Base-by-base conservation (phyloP, 2,888 invertebrate species). In the Acleris holmiana region DNA sequence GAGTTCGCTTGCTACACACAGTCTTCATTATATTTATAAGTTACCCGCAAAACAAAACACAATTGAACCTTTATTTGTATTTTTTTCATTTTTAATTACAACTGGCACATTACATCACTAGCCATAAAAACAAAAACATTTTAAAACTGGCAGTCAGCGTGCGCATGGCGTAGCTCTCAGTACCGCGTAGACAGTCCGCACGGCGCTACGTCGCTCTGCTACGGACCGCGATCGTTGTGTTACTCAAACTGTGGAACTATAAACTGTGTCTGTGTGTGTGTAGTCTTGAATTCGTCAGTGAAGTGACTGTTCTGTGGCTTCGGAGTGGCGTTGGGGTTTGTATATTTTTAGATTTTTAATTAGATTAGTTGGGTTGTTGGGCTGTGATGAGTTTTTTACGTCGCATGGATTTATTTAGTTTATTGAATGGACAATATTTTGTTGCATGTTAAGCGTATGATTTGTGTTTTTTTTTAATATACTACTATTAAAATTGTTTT, bases 181-280 rank as follows among this genome's bases (percentile, higher is more conserved):
- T 85, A 69, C 74, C 79, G 80, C 78, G 84, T 84, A 82, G 85
- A 75, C 75, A 83, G 80, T 72, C 69, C 66, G 68, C 21, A 76
- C 71, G 76, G 75, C 74, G 73, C 82, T 82, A 84, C 84, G 82
- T 74, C 70, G 67, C 69, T 56, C 63, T 66, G 74, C 82, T 81
- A 80, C 84, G 80, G 74, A 70, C 55, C 69, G 69, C 73, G 76
- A 75, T 74, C 77, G 75, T 71, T 23, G 41, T 23, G 55, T 54
- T 19, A 41, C 55, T 23, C n/a, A 17, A 40, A 51, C 53, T 40
- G 63, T 67, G 68, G 62, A 63, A 60, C 67, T 54, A 59, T 53
- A 68, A 23, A 40, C 41, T 61, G 67, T 67, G 51, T 47, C 44
- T 63, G 59, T 63, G 66, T 40, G 54, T 53, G 55, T 59, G 35